Evolutionary conservation across 2,113 vertebrate genomes (phyloP).

Genomic region (Petroica traversi): DNA sequence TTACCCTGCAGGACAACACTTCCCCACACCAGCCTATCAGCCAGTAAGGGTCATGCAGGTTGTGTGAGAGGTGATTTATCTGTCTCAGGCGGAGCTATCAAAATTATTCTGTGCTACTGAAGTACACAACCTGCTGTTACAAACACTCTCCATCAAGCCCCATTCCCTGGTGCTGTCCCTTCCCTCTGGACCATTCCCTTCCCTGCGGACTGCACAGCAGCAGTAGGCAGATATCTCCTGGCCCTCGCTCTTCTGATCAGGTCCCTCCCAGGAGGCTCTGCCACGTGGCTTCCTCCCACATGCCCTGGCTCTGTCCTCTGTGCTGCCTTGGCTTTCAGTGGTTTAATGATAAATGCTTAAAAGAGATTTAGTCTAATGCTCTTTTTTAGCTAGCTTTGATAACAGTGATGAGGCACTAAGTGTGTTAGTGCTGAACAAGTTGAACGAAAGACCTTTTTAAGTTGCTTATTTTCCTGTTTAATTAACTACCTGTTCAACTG

Average conservation of each 20-base stretch:
- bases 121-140: background rate
- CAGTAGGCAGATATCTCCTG: background rate
- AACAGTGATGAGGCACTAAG: background rate
- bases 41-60: background rate
- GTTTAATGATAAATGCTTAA: background rate
- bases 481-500: background rate
- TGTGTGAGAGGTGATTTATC: background rate
- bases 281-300: fast-evolving
- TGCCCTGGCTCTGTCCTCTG: background rate
- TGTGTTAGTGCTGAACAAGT: background rate
- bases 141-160: background rate
- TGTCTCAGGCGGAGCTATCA: background rate
- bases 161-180: background rate
- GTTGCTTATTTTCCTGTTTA: background rate
- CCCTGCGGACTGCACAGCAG: background rate
- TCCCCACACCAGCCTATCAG: fast-evolving
- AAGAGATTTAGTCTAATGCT: background rate
- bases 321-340: background rate
- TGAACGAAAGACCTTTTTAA: background rate
- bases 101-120: background rate
- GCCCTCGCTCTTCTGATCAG: background rate
- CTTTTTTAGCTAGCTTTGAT: background rate
- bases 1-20: background rate
- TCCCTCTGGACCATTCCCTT: background rate
- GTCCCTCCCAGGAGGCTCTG: background rate